Evolutionary conservation across 2,888 invertebrate genomes (phyloP).

Genomic region (Leptura quadrifasciata): DNA sequence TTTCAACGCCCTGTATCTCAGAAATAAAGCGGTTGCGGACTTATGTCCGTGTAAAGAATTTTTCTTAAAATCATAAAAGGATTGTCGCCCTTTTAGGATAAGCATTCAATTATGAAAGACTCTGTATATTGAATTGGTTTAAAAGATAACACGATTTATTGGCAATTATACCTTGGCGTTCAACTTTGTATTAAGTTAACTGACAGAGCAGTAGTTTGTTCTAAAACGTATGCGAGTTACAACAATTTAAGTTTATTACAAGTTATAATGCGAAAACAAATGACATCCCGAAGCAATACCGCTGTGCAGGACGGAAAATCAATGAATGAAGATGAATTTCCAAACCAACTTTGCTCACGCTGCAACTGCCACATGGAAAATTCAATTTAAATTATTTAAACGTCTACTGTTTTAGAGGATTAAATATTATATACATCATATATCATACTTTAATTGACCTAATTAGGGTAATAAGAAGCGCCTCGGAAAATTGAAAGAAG

Average conservation of each 20-base stretch:
- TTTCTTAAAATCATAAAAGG: too few relatives aligned
- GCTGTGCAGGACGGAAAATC: slow-evolving; percentile 59
- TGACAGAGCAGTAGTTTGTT: not conserved
- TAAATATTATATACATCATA: not conserved
- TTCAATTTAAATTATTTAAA: slow-evolving; percentile 18
- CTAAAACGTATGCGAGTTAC: slow-evolving; percentile 31
- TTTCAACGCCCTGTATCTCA: too few relatives aligned
- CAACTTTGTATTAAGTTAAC: slow-evolving; percentile 17
- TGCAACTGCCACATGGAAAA: slow-evolving; percentile 25
- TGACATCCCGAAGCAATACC: slow-evolving; percentile 59
- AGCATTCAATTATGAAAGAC: too few relatives aligned
- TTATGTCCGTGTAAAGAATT: too few relatives aligned
- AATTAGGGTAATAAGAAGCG: too few relatives aligned
- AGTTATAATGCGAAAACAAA: slow-evolving; percentile 61
- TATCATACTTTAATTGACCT: too few relatives aligned
- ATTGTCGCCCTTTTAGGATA: too few relatives aligned
- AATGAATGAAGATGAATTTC: slow-evolving; percentile 56
- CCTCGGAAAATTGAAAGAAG: too few relatives aligned
- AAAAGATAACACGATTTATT: not conserved
- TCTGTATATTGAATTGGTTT: not conserved
- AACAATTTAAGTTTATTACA: slow-evolving; percentile 57
- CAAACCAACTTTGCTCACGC: slow-evolving; percentile 10
- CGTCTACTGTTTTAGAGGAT: not conserved
- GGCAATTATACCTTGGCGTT: not conserved
- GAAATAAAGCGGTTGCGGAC: too few relatives aligned